A percentile compares a stretch with the other conserved stretches of the same genome.
Conservation (phyloP, 2,113 vertebrate species). For the Carlito syrichta region DNA sequence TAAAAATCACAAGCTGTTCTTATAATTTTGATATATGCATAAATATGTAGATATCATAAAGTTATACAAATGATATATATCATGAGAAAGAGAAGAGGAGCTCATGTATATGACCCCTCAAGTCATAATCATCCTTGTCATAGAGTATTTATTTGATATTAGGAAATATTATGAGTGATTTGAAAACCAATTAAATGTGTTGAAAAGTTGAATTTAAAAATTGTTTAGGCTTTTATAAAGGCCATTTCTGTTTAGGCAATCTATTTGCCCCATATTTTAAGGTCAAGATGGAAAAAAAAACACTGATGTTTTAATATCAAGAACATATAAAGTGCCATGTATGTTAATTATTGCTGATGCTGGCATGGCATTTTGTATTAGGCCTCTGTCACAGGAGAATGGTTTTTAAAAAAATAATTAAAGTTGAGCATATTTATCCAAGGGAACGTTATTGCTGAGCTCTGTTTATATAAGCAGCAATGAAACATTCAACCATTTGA, state of each 20-base stretch:
- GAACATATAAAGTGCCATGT: conserved; percentile 13
- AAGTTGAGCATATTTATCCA: conserved; percentile 48
- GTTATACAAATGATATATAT: neutral
- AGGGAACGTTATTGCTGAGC: conserved; percentile 46
- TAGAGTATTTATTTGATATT: neutral
- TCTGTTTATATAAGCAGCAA: conserved; percentile 45
- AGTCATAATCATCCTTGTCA: neutral
- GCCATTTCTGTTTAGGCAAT: neutral
- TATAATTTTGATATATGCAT: neutral
- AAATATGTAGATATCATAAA: neutral
- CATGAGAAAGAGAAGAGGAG: neutral
- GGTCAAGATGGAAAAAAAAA: conserved; percentile 44
- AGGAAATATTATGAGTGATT: neutral
- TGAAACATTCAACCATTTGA: conserved; percentile 42
- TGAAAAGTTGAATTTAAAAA: conserved; percentile 28
- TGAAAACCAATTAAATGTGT: conserved; percentile 38
- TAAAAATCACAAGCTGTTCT: neutral
- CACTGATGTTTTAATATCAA: conserved; percentile 46
- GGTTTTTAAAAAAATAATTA: conserved; percentile 62
- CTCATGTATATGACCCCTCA: neutral
- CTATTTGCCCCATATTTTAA: conserved; percentile 36
- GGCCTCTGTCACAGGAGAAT: conserved; percentile 40
- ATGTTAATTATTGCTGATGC: conserved; percentile 55
- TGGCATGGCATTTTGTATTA: conserved; percentile 52
- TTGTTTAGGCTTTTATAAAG: neutral